Base-by-base conservation (phyloP, 2,113 vertebrate species). In the Nyctereutes procyonoides region DNA sequence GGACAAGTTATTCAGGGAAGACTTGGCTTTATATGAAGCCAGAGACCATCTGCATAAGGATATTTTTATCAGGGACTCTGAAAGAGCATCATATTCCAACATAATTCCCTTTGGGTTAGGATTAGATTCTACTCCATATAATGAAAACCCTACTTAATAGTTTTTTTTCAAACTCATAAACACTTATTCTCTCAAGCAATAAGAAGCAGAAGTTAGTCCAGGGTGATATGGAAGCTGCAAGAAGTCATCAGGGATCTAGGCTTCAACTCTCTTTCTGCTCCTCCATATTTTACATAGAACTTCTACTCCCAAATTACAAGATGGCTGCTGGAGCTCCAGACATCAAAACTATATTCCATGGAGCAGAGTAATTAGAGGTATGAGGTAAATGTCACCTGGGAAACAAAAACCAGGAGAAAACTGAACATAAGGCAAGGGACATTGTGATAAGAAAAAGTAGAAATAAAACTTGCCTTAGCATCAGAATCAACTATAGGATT, bases 321-420 rank as follows among this genome's bases (percentile, higher is more conserved):
- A 63, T 89, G 32, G 14, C 26, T 90, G 3, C 2, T 89, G 13
- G 28, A 62, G 9, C 16, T 87, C 20, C 53, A 90, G 38, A 62
- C 3, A 55, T 65, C 63, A 96, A 80, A 51, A 84, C 8, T 71
- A 0, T 51, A 89, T 35, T 83, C 22, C 53, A 58, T 77, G 76
- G 35, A 71, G 12, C 13, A 93, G 6, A 69, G 56, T 93, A 85
- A 76, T 90, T 95, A 74, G 89, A 81, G 22, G 38, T 4, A 43
- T 69, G n/a, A 58, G 4, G 5, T 86, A 65, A 89, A 63, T 71
- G 12, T 86, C 5, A 93, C 20, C 58, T 93, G 73, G 19, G 43
- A 88, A 92, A 85, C 19, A 88, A 88, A 63, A 96, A 60, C 28
- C 28, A 74, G 11, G 22, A 81, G 7, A 62, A 96, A 88, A 74